Conservation (phyloP, 1,140 invertebrate genomes). For the Zaprionus ghesquierei region DNA sequence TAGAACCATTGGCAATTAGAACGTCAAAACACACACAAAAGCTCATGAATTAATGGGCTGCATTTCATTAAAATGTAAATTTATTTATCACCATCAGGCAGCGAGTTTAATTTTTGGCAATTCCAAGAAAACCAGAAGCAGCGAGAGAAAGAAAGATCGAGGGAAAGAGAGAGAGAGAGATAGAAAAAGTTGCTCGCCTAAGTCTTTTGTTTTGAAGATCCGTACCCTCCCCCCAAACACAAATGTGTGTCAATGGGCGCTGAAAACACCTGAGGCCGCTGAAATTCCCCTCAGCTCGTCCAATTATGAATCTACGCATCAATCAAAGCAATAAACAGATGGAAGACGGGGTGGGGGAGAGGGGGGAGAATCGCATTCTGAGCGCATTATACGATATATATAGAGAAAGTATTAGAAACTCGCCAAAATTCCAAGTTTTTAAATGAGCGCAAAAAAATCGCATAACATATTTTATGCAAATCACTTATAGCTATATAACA, state of each 20-base stretch:
- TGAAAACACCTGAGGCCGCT: slow-evolving; percentile 10
- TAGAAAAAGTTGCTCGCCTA: slow-evolving; percentile 39
- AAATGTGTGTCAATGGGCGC: slow-evolving; percentile 61
- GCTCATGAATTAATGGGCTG: slow-evolving; percentile 33
- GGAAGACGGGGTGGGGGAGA: neutral
- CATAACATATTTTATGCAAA: slow-evolving; percentile 66
- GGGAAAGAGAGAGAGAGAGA: too few species aligned
- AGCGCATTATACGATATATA: slow-evolving; percentile 47
- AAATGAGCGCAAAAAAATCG: slow-evolving; percentile 26
- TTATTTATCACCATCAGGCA: slow-evolving; percentile 18
- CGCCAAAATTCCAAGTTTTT: slow-evolving; percentile 45
- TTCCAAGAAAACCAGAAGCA: slow-evolving; percentile 4
- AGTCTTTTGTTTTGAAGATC: slow-evolving; percentile 52
- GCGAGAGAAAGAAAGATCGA: too few species aligned
- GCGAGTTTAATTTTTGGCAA: slow-evolving; percentile 6
- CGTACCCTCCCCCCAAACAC: slow-evolving; percentile 15
- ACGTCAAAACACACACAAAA: slow-evolving; percentile 21
- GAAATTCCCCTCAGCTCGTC: slow-evolving; percentile 24
- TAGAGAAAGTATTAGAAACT: slow-evolving; percentile 70
- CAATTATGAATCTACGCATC: slow-evolving; percentile 37
- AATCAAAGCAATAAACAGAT: slow-evolving; percentile 12
- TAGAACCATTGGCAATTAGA: slow-evolving; percentile 19
- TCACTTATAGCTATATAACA: slow-evolving; percentile 7
- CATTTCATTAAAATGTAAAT: slow-evolving; percentile 33
- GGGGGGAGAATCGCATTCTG: slow-evolving; percentile 28